Conservation (phyloP, 2,113 vertebrate species). For the Myrmecobius fasciatus region DNA sequence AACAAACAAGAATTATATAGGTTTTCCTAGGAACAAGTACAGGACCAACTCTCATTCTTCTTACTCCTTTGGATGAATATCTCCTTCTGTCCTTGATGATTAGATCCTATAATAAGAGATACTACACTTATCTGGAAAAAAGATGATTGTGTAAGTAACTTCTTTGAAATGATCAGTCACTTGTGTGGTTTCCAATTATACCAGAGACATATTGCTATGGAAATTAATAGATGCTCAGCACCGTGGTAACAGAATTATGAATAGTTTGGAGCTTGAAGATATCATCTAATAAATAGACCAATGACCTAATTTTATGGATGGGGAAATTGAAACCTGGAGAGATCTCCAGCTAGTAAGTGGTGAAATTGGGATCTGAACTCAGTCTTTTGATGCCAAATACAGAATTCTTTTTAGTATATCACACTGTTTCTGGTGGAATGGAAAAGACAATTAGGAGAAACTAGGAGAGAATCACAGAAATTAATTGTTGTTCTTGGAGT, state of each 20-base stretch:
- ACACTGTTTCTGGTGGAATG: not conserved
- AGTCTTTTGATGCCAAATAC: not conserved
- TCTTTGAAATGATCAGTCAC: not conserved
- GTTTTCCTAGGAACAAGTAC: not conserved
- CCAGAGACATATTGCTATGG: not conserved
- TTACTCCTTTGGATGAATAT: not conserved
- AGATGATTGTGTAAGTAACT: not conserved
- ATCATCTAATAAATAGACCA: not conserved
- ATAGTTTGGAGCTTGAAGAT: not conserved
- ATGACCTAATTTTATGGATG: not conserved
- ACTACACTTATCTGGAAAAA: conserved; percentile 50
- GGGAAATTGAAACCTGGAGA: not conserved
- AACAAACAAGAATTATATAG: conserved; percentile 13
- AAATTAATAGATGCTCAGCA: not conserved
- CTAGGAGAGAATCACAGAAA: not conserved
- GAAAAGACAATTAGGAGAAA: not conserved
- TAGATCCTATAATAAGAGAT: conserved; percentile 43
- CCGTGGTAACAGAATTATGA: not conserved
- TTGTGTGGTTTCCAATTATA: not conserved
- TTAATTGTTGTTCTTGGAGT: not conserved
- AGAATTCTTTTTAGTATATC: not conserved
- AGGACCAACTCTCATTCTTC: conserved; percentile 40
- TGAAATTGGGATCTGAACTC: not conserved
- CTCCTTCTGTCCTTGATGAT: not conserved
- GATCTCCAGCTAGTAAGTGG: not conserved